Base-by-base conservation (phyloP, 2,888 invertebrate species). In the Xestia rhomboidea region DNA sequence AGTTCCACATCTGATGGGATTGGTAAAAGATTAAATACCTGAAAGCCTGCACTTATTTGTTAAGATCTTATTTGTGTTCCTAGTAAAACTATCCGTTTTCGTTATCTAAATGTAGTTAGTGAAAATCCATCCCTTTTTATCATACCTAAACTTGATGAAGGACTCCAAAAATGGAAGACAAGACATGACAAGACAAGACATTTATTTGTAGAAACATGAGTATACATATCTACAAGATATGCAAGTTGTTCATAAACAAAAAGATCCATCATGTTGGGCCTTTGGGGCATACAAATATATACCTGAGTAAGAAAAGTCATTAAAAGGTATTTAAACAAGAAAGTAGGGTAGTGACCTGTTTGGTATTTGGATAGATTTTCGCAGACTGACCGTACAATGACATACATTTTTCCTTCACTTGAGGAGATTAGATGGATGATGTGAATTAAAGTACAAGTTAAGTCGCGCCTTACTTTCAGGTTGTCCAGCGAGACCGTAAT, bases 401-500 rank as follows among this genome's bases (percentile, higher is more conserved):
- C 27, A 15, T 27, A 57, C 0, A 30, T 30, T 30, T 60, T 18
- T 30, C 3, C 60, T 30, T 30, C 30, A 30, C 21, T 30, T 62
- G 4, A 3, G 1, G 60, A 18, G 30, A 60, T 60, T 21, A 30
- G 30, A 8, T 21, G 60, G 60, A 60, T 30, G 18, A 30, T 10
- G 1, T 34, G 10, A 34, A 62, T 62, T 8, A 62, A 62, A 34
- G 21, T 34, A 62, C 30, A 62, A 62, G 30, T 21, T 30, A 10
- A 34, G 30, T 62, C 11, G 7, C 21, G 18, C 21, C 97, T 96
- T 91, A 97, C 97, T 97, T 0, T 92, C 88, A 30, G 70, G 27
- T 1, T 91, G 89, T 1, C 95, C 95, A 82, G 97, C 94, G n/a
- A 98, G 95, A 0, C 97, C 97, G 81, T 96, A 97, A 54, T 96